Percentiles rank a stretch among this genome's conserved stretches.
phyloP scores from a whole-genome alignment of 2,113 vertebrate species.

The Heliornis fulica region DNA sequence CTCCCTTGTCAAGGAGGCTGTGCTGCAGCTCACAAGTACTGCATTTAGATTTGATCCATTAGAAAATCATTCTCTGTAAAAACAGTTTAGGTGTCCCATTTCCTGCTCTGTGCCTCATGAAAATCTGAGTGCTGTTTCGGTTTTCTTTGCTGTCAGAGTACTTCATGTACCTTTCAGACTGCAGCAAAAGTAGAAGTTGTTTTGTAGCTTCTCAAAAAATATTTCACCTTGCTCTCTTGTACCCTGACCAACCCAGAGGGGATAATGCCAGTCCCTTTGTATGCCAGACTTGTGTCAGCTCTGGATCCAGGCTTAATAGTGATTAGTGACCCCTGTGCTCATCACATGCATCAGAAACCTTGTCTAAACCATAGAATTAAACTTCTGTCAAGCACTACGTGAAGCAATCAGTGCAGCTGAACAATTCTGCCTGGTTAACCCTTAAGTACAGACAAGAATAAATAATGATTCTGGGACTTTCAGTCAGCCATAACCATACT shows the following conservation, averaged over 20 bases:
- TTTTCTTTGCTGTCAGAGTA: neutral
- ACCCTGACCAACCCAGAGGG: neutral
- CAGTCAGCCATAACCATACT: neutral
- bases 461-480: neutral
- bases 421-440: neutral
- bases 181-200: neutral
- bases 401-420: neutral
- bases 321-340: neutral
- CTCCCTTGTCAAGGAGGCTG: neutral
- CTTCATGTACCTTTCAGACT: neutral
- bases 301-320: neutral
- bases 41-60: neutral
- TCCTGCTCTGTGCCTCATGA: neutral
- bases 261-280: neutral
- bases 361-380: neutral
- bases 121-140: accelerated
- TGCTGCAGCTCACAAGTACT: neutral
- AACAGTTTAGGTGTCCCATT: neutral
- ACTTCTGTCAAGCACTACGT: neutral
- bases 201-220: neutral
- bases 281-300: neutral
- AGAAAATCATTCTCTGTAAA: neutral
- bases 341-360: neutral
- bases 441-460: neutral
- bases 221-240: neutral